These are phyloP conservation scores for Cantharis lateralis DNA, from an alignment of 2,888 invertebrate genomes.

Conservation along the genomic window DNA sequence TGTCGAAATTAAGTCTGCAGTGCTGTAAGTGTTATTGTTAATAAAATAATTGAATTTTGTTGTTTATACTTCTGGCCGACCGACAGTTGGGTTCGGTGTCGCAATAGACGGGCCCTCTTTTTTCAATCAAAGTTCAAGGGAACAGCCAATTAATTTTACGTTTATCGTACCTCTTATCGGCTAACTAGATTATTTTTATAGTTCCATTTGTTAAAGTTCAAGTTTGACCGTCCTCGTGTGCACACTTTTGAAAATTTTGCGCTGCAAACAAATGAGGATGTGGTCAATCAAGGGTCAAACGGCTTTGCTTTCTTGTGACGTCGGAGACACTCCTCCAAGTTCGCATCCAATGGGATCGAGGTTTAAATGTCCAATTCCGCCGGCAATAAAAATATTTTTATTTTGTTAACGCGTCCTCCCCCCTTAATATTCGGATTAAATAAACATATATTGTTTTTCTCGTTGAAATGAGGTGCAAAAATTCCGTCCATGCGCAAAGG, in stretches of 20 bases:
- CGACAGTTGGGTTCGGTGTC: not conserved
- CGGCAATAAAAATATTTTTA: too few relatives aligned
- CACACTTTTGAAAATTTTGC: not conserved
- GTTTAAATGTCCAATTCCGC: not conserved
- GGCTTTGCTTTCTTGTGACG: not conserved
- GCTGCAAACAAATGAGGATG: not conserved
- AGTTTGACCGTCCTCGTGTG: not conserved
- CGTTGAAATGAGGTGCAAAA: too few relatives aligned
- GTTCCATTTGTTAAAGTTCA: not conserved
- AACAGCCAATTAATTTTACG: slow-evolving; percentile 1
- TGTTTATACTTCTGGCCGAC: not conserved
- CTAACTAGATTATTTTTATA: not conserved
- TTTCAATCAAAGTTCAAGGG: slow-evolving; percentile 1
- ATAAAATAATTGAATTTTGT: slow-evolving; percentile 9
- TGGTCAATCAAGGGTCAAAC: not conserved
- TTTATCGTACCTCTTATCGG: slow-evolving; percentile 2
- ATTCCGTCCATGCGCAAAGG: not conserved
- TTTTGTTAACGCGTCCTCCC: not conserved
- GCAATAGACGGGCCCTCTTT: slow-evolving; percentile 11
- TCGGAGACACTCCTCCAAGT: slow-evolving; percentile 44
- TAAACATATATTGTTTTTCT: too few relatives aligned
- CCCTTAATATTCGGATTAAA: not conserved
- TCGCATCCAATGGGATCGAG: not conserved
- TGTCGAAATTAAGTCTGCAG: slow-evolving; percentile 5
- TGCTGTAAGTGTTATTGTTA: slow-evolving; percentile 1